Base-by-base conservation (phyloP, 1,140 invertebrate species). In the Argopecten irradians region DNA sequence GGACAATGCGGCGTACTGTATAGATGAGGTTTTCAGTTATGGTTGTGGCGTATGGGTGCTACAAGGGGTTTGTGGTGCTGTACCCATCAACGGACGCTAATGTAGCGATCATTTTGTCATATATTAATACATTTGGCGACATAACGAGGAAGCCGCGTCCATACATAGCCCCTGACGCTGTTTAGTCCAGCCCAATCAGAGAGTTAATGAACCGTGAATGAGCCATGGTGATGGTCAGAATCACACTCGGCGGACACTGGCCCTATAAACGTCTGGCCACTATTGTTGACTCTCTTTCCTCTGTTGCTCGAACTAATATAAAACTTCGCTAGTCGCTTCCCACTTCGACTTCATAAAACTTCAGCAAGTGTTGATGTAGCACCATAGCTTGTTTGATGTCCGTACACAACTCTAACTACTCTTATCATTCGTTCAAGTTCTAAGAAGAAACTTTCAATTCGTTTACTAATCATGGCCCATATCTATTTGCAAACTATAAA, bases 391-490 rank as follows among this genome's bases (percentile, higher is more conserved):
- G 55, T 71, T 71, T 71, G 55, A 71, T 71, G 55, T 71, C n/a
- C 55, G 8, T 71, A 28, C 55, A 71, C n/a, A 71, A n/a, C 55
- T 71, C n/a, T 71, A 71, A 71, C 55, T 28, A 71, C 55, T 71
- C 55, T 71, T 71, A 71, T 71, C 55, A 71, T 71, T 71, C 28
- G n/a, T 28, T 71, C 55, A 71, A 71, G 55, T 71, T 71, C 55
- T 71, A 71, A 71, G 55, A 71, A 71, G 55, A 71, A 71, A 71
- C 55, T 16, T 71, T 71, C 55, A 71, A 28, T 71, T 71, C 55
- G 55, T 71, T 71, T 71, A n/a, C 55, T 71, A 71, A 71, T 71
- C 55, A n/a, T 22, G n/a, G 55, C n/a, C n/a, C 55, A 71, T 71
- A 71, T 71, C 55, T 71, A 71, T 71, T 71, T 71, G 55, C 22